Conservation (phyloP, 1,140 invertebrate species). For the Pachypsylla venusta region DNA sequence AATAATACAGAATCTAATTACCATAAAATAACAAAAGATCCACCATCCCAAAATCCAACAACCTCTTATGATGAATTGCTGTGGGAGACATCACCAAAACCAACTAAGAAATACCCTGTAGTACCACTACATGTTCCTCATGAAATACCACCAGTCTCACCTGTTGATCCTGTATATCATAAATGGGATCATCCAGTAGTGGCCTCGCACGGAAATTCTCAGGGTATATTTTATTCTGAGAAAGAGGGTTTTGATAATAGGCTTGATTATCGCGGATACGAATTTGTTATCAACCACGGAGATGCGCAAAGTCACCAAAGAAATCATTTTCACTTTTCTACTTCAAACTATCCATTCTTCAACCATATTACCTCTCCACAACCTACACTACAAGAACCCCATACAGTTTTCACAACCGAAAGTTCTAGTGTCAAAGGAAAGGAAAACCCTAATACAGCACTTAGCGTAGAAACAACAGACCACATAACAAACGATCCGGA, state of each 20-base stretch:
- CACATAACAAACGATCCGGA: too few species aligned
- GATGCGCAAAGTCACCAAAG: neutral
- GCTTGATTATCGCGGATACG: too few species aligned
- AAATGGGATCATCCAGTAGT: too few species aligned
- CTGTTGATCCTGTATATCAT: neutral
- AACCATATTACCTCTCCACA: neutral
- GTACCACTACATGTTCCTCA: neutral
- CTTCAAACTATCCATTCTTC: neutral
- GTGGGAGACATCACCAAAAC: neutral
- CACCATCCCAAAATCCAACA: neutral
- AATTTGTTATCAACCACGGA: neutral
- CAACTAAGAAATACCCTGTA: neutral
- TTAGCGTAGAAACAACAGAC: too few species aligned
- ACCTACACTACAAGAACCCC: too few species aligned
- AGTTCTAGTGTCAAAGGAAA: neutral
- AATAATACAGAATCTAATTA: neutral
- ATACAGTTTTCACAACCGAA: neutral
- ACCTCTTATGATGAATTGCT: conserved; percentile 7
- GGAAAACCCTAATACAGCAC: neutral
- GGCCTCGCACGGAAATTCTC: too few species aligned
- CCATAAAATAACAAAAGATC: neutral
- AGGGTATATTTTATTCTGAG: too few species aligned
- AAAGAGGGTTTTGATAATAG: too few species aligned
- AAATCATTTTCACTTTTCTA: neutral
- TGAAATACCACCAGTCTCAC: neutral